phyloP scores from a whole-genome alignment of 1,140 invertebrate genomes.

The Alviniconcha marisindica region DNA sequence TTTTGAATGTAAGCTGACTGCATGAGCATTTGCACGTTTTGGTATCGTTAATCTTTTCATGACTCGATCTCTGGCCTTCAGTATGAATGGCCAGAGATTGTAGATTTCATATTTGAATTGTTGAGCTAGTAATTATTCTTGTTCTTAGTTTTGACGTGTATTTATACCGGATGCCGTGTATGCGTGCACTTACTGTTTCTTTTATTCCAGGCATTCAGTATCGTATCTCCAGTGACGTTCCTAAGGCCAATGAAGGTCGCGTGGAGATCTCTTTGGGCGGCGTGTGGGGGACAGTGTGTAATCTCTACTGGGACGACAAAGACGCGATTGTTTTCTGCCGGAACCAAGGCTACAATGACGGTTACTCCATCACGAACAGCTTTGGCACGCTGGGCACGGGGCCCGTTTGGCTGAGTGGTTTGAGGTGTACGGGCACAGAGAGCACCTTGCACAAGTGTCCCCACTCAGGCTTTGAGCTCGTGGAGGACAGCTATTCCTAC shows the following conservation, averaged over 20 bases:
- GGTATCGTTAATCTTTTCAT: too few relatives aligned
- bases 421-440: conserved; percentile 67
- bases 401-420: conserved; percentile 67
- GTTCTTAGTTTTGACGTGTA: too few relatives aligned
- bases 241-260: conserved; percentile 79
- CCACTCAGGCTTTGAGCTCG: conserved; percentile 59
- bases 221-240: conserved; percentile 27
- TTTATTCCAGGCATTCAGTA: conserved; percentile 45
- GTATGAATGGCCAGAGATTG: too few relatives aligned
- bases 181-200: too few relatives aligned
- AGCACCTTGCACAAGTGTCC: conserved; percentile 56
- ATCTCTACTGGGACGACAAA: conserved; percentile 61
- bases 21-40: too few relatives aligned
- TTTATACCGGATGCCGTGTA: too few relatives aligned
- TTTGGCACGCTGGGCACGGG: conserved; percentile 60
- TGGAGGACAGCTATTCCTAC: conserved; percentile 15
- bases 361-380: conserved; percentile 53
- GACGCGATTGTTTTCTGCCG: conserved; percentile 67
- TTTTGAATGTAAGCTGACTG: too few relatives aligned
- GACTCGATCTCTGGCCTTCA: too few relatives aligned
- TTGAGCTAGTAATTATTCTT: too few relatives aligned
- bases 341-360: conserved; percentile 58
- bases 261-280: conserved; percentile 82
- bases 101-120: too few relatives aligned
- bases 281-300: conserved; percentile 71